phyloP scores from a whole-genome alignment of 2,113 vertebrate genomes.

The Apodemus speciosus region DNA sequence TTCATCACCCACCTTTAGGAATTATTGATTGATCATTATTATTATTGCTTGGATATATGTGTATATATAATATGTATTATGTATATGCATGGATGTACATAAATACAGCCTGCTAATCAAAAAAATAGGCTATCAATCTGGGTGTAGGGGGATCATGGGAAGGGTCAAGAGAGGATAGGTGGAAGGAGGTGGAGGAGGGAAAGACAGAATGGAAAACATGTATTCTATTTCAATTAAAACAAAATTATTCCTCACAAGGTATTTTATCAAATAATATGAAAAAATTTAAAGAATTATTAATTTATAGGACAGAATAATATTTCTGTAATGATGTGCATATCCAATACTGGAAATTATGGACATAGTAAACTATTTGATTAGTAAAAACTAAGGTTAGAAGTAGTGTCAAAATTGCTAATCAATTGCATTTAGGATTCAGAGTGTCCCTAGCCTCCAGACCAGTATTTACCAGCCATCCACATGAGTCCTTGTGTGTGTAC shows the following conservation, averaged over 20 bases:
- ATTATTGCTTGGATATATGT: not conserved
- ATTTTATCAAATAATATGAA: not conserved
- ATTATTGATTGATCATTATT: constrained; percentile 1
- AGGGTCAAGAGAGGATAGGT: not conserved
- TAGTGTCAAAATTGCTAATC: constrained; percentile 11
- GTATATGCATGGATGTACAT: not conserved
- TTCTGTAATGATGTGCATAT: not conserved
- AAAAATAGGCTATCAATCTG: not conserved
- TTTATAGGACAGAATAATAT: not conserved
- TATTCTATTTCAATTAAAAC: not conserved
- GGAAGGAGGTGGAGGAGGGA: not conserved
- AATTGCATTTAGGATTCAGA: not conserved
- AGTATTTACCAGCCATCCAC: not conserved
- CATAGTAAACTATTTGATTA: not conserved
- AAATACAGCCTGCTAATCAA: not conserved
- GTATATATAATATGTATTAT: not conserved
- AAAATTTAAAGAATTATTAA: constrained; percentile 7
- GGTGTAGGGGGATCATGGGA: not conserved
- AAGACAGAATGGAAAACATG: not conserved
- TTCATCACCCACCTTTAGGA: not conserved
- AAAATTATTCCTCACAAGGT: not conserved
- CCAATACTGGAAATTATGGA: not conserved
- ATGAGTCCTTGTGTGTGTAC: not conserved
- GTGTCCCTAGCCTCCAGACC: not conserved
- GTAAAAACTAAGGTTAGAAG: not conserved